Percentiles rank a stretch among this genome's conserved stretches.
Conservation (phyloP, 2,888 invertebrate species). For the Megalurothrips usitatus region DNA sequence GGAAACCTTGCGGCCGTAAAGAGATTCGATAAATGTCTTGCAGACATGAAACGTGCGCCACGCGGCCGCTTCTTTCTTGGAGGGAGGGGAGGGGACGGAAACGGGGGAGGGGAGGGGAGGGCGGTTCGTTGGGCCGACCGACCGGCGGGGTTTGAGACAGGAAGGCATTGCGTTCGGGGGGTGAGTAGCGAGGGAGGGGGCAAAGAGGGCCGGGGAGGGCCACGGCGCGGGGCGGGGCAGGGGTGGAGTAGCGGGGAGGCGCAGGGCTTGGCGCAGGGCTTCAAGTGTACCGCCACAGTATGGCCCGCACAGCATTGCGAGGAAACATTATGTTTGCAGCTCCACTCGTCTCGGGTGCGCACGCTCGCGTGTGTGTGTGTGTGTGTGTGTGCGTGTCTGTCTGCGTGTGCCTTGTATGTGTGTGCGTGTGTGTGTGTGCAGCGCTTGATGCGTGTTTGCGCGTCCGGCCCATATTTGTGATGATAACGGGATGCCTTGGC, state of each 20-base stretch:
- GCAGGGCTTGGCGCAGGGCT: neutral
- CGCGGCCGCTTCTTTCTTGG: neutral
- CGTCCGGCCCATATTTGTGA: neutral
- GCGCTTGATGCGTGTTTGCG: neutral
- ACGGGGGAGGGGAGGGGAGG: neutral
- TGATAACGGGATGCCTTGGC: neutral
- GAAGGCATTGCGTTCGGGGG: neutral
- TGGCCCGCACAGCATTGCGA: neutral
- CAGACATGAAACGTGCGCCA: constrained; percentile 10
- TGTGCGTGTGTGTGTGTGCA: too few relatives aligned
- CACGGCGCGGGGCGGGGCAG: neutral
- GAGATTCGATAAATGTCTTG: constrained; percentile 12
- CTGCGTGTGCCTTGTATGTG: neutral
- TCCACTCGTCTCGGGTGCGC: neutral
- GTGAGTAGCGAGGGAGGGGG: too few relatives aligned
- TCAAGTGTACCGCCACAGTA: neutral
- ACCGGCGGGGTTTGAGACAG: neutral
- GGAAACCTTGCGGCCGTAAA: neutral
- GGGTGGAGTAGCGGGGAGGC: neutral
- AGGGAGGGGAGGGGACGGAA: neutral
- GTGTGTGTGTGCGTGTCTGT: neutral
- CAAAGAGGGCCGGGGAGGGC: too few relatives aligned
- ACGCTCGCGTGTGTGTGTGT: too few relatives aligned
- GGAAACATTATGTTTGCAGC: constrained; percentile 5
- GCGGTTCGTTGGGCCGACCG: neutral